Conservation (phyloP, 2,113 vertebrate species). For the Guaruba guarouba region DNA sequence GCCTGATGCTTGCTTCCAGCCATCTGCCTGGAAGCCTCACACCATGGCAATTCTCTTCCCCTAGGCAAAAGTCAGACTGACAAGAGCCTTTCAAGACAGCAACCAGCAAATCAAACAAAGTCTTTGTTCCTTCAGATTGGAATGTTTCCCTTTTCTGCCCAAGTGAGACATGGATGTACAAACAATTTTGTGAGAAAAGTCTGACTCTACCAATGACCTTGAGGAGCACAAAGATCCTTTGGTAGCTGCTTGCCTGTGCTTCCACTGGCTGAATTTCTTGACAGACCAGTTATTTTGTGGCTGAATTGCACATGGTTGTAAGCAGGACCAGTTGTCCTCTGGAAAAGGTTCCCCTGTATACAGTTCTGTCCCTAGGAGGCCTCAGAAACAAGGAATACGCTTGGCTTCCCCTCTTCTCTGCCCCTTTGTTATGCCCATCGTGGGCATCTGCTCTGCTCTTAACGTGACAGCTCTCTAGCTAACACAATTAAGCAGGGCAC, state of each 20-base stretch:
- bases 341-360: not conserved
- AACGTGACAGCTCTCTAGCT: not conserved
- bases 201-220: constrained; percentile 42
- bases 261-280: constrained; percentile 26
- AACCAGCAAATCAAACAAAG: constrained; percentile 57
- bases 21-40: constrained; percentile 63
- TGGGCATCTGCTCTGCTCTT: not conserved
- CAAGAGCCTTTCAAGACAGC: constrained; percentile 58
- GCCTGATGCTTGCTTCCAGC: constrained; percentile 43
- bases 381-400: not conserved
- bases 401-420: not conserved
- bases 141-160: constrained; percentile 59
- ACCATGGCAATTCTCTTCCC: constrained; percentile 42
- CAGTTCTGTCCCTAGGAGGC: not conserved
- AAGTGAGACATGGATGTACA: constrained; percentile 56
- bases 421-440: not conserved
- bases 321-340: not conserved
- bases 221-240: constrained; percentile 45
- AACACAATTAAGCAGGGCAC: not conserved
- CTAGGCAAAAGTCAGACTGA: constrained; percentile 57
- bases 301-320: constrained; percentile 10
- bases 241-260: constrained; percentile 13
- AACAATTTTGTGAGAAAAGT: constrained; percentile 67
- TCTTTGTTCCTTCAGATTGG: constrained; percentile 60
- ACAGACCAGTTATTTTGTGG: constrained; percentile 42